These are phyloP conservation scores for Epinotia brunnichana DNA, from an alignment of 2,888 invertebrate genomes.

Conservation along the genomic window DNA sequence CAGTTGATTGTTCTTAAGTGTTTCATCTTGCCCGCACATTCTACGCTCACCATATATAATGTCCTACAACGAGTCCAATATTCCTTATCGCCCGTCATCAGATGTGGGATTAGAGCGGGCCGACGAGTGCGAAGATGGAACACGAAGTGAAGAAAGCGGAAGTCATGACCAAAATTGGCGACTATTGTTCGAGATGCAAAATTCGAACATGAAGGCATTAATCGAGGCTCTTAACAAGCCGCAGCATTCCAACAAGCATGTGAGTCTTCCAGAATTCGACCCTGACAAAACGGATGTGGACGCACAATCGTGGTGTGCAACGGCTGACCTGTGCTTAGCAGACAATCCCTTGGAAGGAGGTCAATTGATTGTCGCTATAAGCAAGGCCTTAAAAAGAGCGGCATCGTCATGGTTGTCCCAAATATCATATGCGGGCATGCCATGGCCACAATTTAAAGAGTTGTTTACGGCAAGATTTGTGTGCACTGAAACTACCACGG, in stretches of 20 bases:
- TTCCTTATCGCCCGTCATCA: neutral
- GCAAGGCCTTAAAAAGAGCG: constrained; percentile 9
- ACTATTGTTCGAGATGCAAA: neutral
- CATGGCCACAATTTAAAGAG: neutral
- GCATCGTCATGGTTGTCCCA: constrained; percentile 18
- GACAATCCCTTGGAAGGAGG: neutral
- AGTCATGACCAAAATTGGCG: neutral
- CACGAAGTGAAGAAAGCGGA: neutral
- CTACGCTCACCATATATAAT: too few species aligned
- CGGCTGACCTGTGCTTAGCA: neutral
- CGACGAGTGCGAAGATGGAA: neutral
- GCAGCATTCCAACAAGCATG: neutral
- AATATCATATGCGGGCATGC: constrained; percentile 13
- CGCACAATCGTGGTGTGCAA: constrained; percentile 5
- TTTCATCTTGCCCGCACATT: too few species aligned
- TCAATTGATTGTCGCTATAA: neutral
- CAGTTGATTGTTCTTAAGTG: too few species aligned
- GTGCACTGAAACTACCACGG: neutral
- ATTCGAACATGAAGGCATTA: constrained; percentile 1
- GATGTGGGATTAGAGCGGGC: neutral
- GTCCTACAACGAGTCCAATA: too few species aligned
- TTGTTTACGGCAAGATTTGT: constrained; percentile 5
- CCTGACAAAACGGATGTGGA: constrained; percentile 12
- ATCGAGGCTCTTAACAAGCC: constrained; percentile 1
- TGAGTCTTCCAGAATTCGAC: constrained; percentile 5